Evolutionary conservation across 2,113 vertebrate genomes (phyloP).

Genomic region (Gnathonemus echidnorhynchus): DNA sequence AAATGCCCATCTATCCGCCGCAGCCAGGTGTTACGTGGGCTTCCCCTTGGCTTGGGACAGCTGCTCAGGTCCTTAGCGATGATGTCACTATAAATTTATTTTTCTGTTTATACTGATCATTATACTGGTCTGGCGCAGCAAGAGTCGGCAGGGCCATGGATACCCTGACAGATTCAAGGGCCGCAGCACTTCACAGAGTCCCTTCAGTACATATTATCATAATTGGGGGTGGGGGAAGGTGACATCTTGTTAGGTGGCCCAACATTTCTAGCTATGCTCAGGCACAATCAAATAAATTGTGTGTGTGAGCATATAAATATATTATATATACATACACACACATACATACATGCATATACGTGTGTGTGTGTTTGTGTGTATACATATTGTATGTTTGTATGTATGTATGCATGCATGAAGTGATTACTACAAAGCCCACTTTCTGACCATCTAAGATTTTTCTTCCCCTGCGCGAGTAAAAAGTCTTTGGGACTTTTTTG

Average conservation of each 20-base stretch:
- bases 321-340: too few species aligned
- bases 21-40: neutral
- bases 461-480: neutral
- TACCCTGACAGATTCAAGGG: neutral
- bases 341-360: neutral
- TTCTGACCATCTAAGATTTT: neutral
- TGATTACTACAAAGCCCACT: neutral
- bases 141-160: neutral
- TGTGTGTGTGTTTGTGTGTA: neutral
- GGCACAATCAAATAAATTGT: neutral
- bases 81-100: neutral
- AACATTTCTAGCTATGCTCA: neutral
- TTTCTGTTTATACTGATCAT: neutral
- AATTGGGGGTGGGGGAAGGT: neutral
- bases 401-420: neutral
- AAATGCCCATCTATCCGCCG: neutral
- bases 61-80: neutral
- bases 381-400: neutral
- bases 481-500: neutral
- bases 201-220: neutral
- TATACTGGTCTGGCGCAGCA: neutral
- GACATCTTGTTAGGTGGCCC: neutral
- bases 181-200: neutral
- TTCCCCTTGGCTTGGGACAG: neutral
- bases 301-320: neutral